Evolutionary conservation across 30 jellyfish, hydroid and myxozoan species (phyloP).

Genomic region (Cassiopea xamachana): DNA sequence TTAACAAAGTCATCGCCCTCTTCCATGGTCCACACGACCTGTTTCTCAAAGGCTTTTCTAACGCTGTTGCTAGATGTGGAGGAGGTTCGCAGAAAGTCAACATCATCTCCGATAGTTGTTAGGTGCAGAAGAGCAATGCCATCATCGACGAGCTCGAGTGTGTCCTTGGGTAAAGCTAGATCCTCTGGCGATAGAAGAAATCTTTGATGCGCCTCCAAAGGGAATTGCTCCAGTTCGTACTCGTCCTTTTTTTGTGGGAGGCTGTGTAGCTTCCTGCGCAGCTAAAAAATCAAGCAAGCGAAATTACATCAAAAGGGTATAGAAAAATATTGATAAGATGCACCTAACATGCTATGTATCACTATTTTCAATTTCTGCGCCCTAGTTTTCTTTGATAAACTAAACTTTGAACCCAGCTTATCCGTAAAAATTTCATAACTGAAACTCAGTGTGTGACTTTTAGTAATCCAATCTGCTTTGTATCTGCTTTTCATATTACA

Average conservation of each 20-base stretch:
- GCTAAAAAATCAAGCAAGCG: constrained; percentile 43
- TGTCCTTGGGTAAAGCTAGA: constrained; percentile 60
- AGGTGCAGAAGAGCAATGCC: constrained; percentile 87
- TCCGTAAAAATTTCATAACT: too few species aligned
- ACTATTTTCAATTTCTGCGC: too few species aligned
- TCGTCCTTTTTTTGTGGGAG: constrained; percentile 60
- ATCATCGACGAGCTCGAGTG: constrained; percentile 63
- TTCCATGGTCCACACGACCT: constrained; percentile 97
- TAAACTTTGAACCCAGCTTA: too few species aligned
- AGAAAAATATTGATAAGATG: neutral
- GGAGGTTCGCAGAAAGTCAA: constrained; percentile 20
- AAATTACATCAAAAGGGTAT: neutral
- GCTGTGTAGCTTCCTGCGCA: constrained; percentile 77
- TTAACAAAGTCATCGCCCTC: constrained; percentile 97
- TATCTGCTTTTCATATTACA: too few species aligned
- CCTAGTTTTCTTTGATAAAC: too few species aligned
- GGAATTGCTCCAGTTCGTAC: constrained; percentile 91
- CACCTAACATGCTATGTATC: neutral
- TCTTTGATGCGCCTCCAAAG: constrained; percentile 39
- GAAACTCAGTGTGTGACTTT: too few species aligned
- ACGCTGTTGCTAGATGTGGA: constrained; percentile 36
- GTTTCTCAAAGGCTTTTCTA: constrained; percentile 85
- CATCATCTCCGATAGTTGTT: constrained; percentile 54
- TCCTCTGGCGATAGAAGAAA: constrained; percentile 62
- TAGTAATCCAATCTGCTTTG: too few species aligned